Conservation (phyloP, 2,888 invertebrate species). For the Scaptomyza caliginosa region DNA sequence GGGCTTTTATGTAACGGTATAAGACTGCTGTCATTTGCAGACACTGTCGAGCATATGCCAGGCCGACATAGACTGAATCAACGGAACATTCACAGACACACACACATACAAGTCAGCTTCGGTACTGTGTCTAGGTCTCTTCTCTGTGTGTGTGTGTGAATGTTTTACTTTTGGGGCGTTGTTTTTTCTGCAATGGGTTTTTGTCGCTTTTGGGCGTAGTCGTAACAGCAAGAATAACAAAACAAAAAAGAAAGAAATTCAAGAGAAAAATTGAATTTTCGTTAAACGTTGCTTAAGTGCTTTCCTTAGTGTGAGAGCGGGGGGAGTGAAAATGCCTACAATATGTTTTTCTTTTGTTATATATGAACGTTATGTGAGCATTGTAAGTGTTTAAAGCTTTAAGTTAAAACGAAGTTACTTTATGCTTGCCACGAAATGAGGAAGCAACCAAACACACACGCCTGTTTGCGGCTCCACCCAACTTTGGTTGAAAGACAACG, state of each 20-base stretch:
- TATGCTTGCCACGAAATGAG: constrained; percentile 8
- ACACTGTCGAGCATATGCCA: constrained; percentile 42
- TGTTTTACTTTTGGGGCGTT: constrained; percentile 69
- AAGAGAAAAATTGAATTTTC: constrained; percentile 57
- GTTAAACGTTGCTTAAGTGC: constrained; percentile 61
- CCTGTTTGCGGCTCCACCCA: background rate
- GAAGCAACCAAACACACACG: constrained; percentile 30
- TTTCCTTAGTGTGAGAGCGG: constrained; percentile 11
- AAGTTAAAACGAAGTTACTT: too few species aligned
- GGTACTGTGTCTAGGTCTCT: constrained; percentile 52
- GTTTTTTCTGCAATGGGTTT: constrained; percentile 43
- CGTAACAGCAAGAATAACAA: constrained; percentile 10
- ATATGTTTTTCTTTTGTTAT: constrained; percentile 56
- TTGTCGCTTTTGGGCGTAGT: constrained; percentile 44
- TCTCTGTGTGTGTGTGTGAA: constrained; percentile 36
- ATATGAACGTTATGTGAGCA: constrained; percentile 1
- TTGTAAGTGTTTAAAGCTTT: background rate
- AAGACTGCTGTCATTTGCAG: constrained; percentile 72
- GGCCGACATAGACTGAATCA: constrained; percentile 43
- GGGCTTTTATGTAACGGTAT: constrained; percentile 72
- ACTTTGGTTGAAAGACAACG: constrained; percentile 4
- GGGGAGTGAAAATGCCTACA: constrained; percentile 37
- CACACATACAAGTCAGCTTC: constrained; percentile 19
- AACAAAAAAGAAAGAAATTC: too few species aligned
- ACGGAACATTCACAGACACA: background rate